phyloP scores from a whole-genome alignment of 2,888 invertebrate genomes.

The Thereva nobilitata region DNA sequence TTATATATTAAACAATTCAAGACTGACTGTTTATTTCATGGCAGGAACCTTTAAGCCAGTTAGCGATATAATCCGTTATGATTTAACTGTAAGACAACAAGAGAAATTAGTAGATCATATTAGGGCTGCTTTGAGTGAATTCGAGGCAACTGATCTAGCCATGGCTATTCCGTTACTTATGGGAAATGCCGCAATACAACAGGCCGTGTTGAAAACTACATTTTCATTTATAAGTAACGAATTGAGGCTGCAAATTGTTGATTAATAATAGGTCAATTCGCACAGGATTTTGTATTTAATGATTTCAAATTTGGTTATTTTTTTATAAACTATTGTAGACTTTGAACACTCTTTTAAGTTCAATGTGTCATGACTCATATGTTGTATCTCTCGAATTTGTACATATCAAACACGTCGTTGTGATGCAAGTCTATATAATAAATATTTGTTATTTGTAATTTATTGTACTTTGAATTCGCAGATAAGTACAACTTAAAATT shows the following conservation, averaged over 20 bases:
- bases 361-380: no score
- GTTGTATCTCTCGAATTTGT: no score
- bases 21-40: conserved; percentile 25
- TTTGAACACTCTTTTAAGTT: no score
- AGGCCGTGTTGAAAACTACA: conserved; percentile 50
- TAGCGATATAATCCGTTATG: conserved; percentile 54
- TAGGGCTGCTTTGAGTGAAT: conserved; percentile 49
- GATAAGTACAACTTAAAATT: no score
- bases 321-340: no score
- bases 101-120: conserved; percentile 51
- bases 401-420: no score
- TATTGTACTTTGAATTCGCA: no score
- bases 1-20: neutral
- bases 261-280: conserved; percentile 40
- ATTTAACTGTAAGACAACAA: conserved; percentile 51
- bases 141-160: conserved; percentile 51
- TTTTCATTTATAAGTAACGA: conserved; percentile 53
- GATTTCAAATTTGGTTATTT: no score
- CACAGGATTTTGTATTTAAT: no score
- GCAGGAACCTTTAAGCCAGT: conserved; percentile 53
- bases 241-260: conserved; percentile 51
- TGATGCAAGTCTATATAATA: no score
- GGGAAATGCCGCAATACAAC: conserved; percentile 50
- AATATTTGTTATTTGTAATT: no score
- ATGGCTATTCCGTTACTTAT: conserved; percentile 51